phyloP scores from a whole-genome alignment of 1,140 invertebrate species.

The Penaeus indicus region DNA sequence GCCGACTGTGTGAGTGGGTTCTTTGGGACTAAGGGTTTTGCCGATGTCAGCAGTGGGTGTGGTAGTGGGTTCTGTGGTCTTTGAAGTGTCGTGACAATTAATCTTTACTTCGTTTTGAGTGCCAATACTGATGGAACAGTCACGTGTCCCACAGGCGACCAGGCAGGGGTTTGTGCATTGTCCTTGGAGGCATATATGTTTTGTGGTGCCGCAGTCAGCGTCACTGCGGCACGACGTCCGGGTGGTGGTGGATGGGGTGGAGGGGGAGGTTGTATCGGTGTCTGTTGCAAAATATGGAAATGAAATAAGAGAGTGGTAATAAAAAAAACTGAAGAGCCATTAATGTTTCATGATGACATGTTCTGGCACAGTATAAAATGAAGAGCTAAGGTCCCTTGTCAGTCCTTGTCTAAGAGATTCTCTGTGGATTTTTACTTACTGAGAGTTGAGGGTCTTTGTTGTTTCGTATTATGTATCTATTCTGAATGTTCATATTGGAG shows the following conservation, averaged over 20 bases:
- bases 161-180: constrained; percentile 69
- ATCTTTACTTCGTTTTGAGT: constrained; percentile 47
- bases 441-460: constrained; percentile 46
- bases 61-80: constrained; percentile 49
- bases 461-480: constrained; percentile 45
- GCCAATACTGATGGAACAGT: constrained; percentile 44
- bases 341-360: constrained; percentile 42
- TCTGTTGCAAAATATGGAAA: constrained; percentile 62
- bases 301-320: constrained; percentile 26
- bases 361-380: constrained; percentile 47
- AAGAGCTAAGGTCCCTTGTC: constrained; percentile 54
- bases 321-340: constrained; percentile 26
- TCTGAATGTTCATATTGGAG: constrained; percentile 17
- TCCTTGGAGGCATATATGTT: constrained; percentile 68
- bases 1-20: not conserved
- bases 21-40: constrained; percentile 44
- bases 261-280: constrained; percentile 54
- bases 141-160: constrained; percentile 63
- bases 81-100: constrained; percentile 45
- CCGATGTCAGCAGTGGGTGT: constrained; percentile 47
- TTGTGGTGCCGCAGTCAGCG: constrained; percentile 67
- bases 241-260: constrained; percentile 51
- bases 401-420: constrained; percentile 26
- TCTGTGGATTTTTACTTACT: too few relatives aligned
- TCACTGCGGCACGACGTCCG: constrained; percentile 65